Evolutionary conservation across 2,113 vertebrate species (phyloP).

Genomic region (Notechis scutatus): DNA sequence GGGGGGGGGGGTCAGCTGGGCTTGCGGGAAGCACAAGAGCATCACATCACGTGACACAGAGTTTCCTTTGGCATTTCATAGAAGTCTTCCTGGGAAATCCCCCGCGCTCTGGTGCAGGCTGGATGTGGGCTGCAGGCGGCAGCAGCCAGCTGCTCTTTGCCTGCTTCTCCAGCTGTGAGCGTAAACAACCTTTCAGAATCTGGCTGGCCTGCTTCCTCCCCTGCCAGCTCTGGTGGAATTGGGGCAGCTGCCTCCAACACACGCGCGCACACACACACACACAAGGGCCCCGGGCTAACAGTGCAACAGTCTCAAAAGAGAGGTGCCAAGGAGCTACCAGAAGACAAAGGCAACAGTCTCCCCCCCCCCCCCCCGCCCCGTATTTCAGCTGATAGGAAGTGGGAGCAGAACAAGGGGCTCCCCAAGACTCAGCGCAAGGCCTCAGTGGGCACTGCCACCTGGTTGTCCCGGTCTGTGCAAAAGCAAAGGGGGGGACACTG

Average conservation of each 20-base stretch:
- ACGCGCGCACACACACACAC: neutral
- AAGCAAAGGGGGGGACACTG: neutral
- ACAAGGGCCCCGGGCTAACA: neutral
- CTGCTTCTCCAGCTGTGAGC: neutral
- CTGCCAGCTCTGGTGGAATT: neutral
- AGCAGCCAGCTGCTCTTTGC: neutral
- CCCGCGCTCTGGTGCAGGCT: neutral
- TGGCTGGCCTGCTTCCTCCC: neutral
- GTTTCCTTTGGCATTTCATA: neutral
- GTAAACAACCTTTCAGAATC: neutral
- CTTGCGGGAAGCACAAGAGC: neutral
- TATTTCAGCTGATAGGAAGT: neutral
- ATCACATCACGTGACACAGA: neutral
- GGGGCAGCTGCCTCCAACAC: neutral
- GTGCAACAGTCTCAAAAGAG: neutral
- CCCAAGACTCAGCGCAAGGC: neutral
- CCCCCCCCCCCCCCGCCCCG: rapidly evolving
- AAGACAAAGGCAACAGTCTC: neutral
- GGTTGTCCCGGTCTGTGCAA: neutral
- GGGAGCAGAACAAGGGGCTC: neutral
- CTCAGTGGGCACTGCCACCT: neutral
- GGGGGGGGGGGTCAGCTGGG: neutral
- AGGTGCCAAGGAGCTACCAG: neutral
- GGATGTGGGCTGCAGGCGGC: neutral
- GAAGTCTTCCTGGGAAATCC: neutral